phyloP scores from a whole-genome alignment of 1,140 invertebrate genomes.

The Proales similis region DNA sequence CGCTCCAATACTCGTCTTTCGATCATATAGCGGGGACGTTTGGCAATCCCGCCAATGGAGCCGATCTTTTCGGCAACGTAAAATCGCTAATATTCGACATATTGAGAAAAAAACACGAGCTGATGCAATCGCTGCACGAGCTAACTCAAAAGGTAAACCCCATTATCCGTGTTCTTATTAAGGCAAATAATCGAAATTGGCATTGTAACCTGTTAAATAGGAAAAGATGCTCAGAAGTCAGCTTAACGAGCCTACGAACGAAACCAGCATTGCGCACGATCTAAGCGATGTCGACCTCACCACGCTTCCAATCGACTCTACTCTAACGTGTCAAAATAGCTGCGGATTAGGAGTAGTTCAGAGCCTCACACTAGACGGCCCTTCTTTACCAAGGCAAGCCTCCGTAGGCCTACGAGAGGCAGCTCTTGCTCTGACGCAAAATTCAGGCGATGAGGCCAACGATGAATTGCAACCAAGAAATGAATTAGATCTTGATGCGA shows the following conservation, averaged over 20 bases:
- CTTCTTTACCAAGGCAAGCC: constrained; percentile 16
- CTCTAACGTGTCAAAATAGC: constrained; percentile 7
- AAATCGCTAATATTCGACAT: constrained; percentile 15
- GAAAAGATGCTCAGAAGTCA: constrained; percentile 21
- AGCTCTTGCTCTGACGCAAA: constrained; percentile 7
- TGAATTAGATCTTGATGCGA: constrained; percentile 23
- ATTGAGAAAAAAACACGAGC: constrained; percentile 31
- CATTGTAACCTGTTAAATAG: constrained; percentile 1
- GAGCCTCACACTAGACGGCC: no score
- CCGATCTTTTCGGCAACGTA: constrained; percentile 12
- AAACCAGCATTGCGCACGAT: no score
- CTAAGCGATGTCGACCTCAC: background rate
- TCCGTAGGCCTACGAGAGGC: no score
- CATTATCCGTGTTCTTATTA: background rate
- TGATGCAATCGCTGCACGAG: constrained; percentile 24
- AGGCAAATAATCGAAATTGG: background rate
- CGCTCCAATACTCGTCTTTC: no score
- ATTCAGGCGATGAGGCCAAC: constrained; percentile 22
- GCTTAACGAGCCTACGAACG: no score
- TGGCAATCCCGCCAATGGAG: background rate
- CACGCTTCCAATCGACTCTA: background rate
- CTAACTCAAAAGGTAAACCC: constrained; percentile 29
- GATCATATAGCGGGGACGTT: no score
- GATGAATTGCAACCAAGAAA: constrained; percentile 15
- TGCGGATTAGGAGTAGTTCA: no score